phyloP scores from a whole-genome alignment of 2,797 vertebrate species.

The Bradypodion pumilum region DNA sequence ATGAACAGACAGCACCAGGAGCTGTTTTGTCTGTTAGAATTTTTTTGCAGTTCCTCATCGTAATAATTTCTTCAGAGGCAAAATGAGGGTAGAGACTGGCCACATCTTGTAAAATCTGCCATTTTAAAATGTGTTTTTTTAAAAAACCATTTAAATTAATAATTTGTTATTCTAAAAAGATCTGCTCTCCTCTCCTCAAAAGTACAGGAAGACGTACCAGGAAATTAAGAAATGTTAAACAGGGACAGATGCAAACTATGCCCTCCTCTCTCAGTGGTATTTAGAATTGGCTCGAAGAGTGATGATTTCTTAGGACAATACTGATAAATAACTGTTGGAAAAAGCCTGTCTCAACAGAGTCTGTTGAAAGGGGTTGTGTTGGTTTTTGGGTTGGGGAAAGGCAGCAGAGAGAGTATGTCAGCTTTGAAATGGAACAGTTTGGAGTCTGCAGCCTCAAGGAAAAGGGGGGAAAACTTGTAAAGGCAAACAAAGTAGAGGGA shows the following conservation, averaged over 20 bases:
- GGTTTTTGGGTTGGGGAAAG: too few relatives aligned
- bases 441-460: not conserved
- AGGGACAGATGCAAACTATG: not conserved
- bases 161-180: not conserved
- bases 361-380: not conserved
- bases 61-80: not conserved
- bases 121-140: not conserved
- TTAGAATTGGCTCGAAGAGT: conserved; percentile 28
- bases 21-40: too few relatives aligned
- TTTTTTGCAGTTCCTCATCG: not conserved
- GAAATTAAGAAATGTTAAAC: not conserved
- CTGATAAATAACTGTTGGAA: not conserved
- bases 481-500: not conserved
- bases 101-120: not conserved
- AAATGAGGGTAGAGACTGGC: not conserved
- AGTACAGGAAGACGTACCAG: not conserved
- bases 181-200: not conserved
- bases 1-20: too few relatives aligned
- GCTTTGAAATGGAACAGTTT: conserved; percentile 20
- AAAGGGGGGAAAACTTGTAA: not conserved
- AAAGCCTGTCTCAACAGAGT: conserved; percentile 29
- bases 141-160: not conserved
- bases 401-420: not conserved
- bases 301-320: conserved; percentile 23
- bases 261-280: not conserved